Percentiles rank a stretch among this genome's conserved stretches.
Conservation (phyloP, 2,888 invertebrate species). For the Copidosoma aretas region DNA sequence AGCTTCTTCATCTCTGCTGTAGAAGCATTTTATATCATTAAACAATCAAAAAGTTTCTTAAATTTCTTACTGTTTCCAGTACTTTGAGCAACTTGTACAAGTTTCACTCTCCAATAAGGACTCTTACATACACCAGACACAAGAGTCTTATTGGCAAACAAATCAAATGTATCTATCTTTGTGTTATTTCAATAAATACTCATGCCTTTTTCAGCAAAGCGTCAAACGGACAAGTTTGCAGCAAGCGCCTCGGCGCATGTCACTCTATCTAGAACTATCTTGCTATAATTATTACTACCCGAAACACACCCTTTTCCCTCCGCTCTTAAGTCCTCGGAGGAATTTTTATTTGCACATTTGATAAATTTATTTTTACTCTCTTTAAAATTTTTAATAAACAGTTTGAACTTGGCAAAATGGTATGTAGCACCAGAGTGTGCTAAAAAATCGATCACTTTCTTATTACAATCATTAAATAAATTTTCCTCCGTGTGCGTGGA, state of each 20-base stretch:
- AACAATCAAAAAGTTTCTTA: conserved; percentile 16
- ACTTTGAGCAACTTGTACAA: neutral
- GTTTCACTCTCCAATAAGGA: neutral
- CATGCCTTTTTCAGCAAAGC: conserved; percentile 31
- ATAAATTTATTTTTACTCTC: conserved; percentile 35
- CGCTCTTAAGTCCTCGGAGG: conserved; percentile 39
- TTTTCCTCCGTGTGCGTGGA: too few relatives aligned
- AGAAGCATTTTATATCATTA: neutral
- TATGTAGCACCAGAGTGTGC: conserved; percentile 46
- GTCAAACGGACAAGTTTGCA: conserved; percentile 43
- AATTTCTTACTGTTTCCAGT: neutral
- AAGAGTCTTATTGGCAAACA: conserved; percentile 10
- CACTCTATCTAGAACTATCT: conserved; percentile 40
- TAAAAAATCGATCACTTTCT: conserved; percentile 36
- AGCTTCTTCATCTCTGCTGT: too few relatives aligned
- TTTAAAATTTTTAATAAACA: conserved; percentile 40
- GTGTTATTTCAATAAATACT: conserved; percentile 42
- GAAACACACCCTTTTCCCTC: conserved; percentile 39
- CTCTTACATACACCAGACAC: conserved; percentile 21
- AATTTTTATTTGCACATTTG: conserved; percentile 43
- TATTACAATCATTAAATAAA: too few relatives aligned
- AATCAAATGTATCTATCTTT: conserved; percentile 12
- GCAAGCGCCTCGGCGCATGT: conserved; percentile 36
- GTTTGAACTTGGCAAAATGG: conserved; percentile 42
- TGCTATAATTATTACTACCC: conserved; percentile 28